Conservation (phyloP, 2,113 vertebrate genomes). For the Apteryx mantelli region DNA sequence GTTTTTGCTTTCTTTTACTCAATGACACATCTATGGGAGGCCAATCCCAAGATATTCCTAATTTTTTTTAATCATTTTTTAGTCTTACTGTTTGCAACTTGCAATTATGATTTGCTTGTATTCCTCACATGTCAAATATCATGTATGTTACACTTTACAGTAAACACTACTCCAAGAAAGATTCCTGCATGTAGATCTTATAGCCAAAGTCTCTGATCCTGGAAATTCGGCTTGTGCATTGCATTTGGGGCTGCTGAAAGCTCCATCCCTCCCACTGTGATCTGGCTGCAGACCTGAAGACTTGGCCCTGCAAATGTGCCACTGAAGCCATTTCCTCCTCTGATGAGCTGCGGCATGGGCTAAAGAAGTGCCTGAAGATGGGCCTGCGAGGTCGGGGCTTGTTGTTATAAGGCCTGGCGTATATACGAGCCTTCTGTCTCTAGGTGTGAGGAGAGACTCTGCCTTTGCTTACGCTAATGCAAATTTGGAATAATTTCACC, state of each 20-base stretch:
- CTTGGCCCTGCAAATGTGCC: background rate
- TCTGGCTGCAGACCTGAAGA: background rate
- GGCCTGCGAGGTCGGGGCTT: background rate
- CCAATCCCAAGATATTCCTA: background rate
- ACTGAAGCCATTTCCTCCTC: background rate
- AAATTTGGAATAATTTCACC: background rate
- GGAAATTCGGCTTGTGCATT: background rate
- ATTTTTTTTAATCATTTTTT: background rate
- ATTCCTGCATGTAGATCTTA: background rate
- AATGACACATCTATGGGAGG: background rate
- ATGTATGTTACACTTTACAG: background rate
- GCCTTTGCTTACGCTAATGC: background rate
- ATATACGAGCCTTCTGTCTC: background rate
- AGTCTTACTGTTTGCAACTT: background rate
- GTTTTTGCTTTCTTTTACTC: background rate
- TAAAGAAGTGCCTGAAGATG: rapidly evolving
- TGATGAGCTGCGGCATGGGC: background rate
- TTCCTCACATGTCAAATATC: background rate
- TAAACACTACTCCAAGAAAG: background rate
- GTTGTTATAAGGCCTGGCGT: too few species aligned
- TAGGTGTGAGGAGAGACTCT: background rate
- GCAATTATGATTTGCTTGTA: background rate
- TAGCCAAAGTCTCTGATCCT: background rate
- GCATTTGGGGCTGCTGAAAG: background rate
- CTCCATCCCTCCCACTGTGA: background rate